Base-by-base conservation (phyloP, 1,140 invertebrate species). In the Orchestia grillus region DNA sequence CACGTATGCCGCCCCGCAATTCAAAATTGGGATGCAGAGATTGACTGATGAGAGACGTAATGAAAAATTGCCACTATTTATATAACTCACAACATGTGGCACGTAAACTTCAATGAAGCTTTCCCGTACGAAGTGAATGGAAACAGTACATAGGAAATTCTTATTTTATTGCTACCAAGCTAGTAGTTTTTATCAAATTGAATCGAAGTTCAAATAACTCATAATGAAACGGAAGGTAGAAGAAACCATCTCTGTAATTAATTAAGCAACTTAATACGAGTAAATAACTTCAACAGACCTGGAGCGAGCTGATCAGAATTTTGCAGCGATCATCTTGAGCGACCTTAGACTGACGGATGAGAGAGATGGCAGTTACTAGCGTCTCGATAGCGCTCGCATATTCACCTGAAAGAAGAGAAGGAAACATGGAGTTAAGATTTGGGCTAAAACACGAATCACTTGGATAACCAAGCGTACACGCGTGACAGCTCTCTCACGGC, bases 261-360 rank as follows among this genome's bases (percentile, higher is more conserved):
- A 53, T 53, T 53, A 53, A 8, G 6, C 47, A 53, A 77, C 62
- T 77, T n/a, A n/a, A 77, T 1, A 77, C 28, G 43, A 42, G 28
- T 41, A 90, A 41, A 90, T n/a, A n/a, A n/a, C n/a, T 4, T 90
- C 0, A 41, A 97, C 96, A 47, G 57, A 96, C 96, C 96, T 97
- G 98, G 0, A 99, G 98, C 0, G 99, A 99, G 97, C 98, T 99
- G 96, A 99, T 99, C 28, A 99, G 97, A 97, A 99, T 99, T 98
- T 99, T 99, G 98, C 99, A 99, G 87, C 99, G 98, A 97, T 99
- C 99, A 97, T 99, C 99, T 97, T 99, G 98, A 0, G 99, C 99
- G 96, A 99, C 99, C 98, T 99, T 99, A 42, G 99, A 99, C 98
- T 99, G 99, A 97, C 99, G 99, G 96, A 99, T 99, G 42, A 99